phyloP scores from a whole-genome alignment of 2,797 vertebrate genomes.

The Lacerta agilis region DNA sequence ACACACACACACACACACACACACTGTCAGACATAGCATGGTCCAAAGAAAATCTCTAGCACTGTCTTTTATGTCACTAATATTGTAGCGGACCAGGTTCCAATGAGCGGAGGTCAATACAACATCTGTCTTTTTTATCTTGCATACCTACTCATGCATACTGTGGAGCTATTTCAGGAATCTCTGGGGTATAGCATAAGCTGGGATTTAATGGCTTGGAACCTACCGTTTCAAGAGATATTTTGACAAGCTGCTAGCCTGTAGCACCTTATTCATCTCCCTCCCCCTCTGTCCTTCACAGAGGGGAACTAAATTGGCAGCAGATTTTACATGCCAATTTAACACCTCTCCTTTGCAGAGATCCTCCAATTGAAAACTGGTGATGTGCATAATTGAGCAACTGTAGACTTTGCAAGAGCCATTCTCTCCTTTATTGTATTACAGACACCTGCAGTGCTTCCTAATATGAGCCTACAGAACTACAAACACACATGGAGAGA shows the following conservation, averaged over 20 bases:
- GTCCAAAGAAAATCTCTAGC: slow-evolving; percentile 4
- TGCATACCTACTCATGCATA: slow-evolving; percentile 17
- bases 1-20: slow-evolving; percentile 17
- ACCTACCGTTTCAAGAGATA: slow-evolving; percentile 52
- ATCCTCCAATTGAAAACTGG: slow-evolving; percentile 3
- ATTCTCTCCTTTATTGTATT: slow-evolving; percentile 2
- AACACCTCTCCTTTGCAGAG: slow-evolving; percentile 14
- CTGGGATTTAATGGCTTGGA: slow-evolving; percentile 57
- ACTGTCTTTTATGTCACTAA: slow-evolving; percentile 15
- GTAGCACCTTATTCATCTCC: slow-evolving; percentile 14
- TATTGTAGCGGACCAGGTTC: slow-evolving; percentile 2
- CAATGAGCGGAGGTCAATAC: slow-evolving; percentile 39
- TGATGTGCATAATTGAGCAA: slow-evolving; percentile 6
- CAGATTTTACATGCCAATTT: slow-evolving; percentile 21
- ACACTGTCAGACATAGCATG: slow-evolving; percentile 22
- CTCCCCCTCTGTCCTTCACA: slow-evolving; percentile 21
- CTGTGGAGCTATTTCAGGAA: slow-evolving; percentile 36
- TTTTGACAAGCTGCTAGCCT: slow-evolving; percentile 52
- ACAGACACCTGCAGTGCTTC: not conserved
- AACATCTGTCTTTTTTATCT: slow-evolving; percentile 54
- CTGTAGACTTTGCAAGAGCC: not conserved
- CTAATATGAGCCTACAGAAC: not conserved
- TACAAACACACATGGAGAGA: not conserved
- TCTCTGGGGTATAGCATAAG: slow-evolving; percentile 45
- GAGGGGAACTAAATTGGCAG: slow-evolving; percentile 6